Conservation (phyloP, 2,113 vertebrate species). For the Rhizomys pruinosus region DNA sequence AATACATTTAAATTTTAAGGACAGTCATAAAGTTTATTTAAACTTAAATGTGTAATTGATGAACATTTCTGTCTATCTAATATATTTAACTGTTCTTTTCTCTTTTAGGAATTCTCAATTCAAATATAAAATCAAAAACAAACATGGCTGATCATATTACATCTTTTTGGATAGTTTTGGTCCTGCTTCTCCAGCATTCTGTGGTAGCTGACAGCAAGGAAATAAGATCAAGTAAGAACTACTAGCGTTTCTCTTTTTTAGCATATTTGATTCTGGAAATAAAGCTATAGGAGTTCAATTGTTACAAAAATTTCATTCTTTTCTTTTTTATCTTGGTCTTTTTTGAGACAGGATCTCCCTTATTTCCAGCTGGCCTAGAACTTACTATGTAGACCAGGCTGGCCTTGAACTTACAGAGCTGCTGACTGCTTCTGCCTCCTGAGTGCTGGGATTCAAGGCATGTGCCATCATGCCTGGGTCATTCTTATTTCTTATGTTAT, state of each 20-base stretch:
- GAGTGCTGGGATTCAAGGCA: too few relatives aligned
- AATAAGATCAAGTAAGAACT: constrained; percentile 95
- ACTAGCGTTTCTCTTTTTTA: constrained; percentile 7
- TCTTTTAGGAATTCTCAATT: constrained; percentile 69
- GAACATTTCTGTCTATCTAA: constrained; percentile 12
- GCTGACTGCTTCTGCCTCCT: too few relatives aligned
- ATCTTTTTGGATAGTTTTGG: constrained; percentile 86
- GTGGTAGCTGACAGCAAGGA: constrained; percentile 92
- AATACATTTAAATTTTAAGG: too few relatives aligned
- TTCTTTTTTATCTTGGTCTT: too few relatives aligned
- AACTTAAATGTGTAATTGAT: background rate
- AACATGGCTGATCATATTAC: constrained; percentile 80
- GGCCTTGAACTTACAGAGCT: too few relatives aligned
- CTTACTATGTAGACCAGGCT: too few relatives aligned
- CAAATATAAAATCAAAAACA: constrained; percentile 69
- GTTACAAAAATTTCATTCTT: constrained; percentile 18
- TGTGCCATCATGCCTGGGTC: too few relatives aligned
- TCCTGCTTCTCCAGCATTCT: constrained; percentile 88
- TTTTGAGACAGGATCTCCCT: too few relatives aligned
- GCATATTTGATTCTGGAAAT: background rate
- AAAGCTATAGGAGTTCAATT: background rate
- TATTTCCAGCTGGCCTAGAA: too few relatives aligned
- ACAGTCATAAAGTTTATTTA: constrained; percentile 15
- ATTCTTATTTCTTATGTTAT: background rate
- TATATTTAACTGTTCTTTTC: constrained; percentile 56